Evolutionary conservation across 1,140 invertebrate genomes (phyloP).

Genomic region (Manduca sexta): DNA sequence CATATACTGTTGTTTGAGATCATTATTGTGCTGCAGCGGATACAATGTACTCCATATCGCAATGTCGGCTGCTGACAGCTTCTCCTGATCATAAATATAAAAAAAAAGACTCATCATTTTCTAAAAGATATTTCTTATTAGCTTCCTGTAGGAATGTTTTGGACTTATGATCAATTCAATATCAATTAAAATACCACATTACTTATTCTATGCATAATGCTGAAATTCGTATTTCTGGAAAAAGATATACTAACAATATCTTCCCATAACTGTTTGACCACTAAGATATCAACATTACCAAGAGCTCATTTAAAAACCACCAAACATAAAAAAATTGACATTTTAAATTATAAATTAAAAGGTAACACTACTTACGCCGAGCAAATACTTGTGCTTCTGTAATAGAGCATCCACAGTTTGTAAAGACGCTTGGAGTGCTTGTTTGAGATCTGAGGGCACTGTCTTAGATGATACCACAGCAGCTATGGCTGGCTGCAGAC

Average conservation of each 20-base stretch:
- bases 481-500: constrained; percentile 76
- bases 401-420: constrained; percentile 60
- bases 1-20: constrained; percentile 59
- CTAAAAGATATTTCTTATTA: too few species aligned
- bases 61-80: constrained; percentile 76
- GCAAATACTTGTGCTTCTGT: constrained; percentile 40
- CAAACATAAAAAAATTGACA: too few species aligned
- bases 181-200: too few species aligned
- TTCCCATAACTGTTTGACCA: too few species aligned
- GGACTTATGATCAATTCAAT: too few species aligned
- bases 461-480: constrained; percentile 63
- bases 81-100: constrained; percentile 51
- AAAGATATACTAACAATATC: too few species aligned
- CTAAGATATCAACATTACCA: too few species aligned
- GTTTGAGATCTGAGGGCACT: constrained; percentile 65
- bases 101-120: neutral
- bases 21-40: constrained; percentile 60
- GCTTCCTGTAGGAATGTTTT: too few species aligned
- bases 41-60: constrained; percentile 80
- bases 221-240: too few species aligned
- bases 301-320: too few species aligned
- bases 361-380: constrained; percentile 47
- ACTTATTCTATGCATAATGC: too few species aligned
- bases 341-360: neutral
- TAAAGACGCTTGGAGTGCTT: constrained; percentile 59